These are phyloP conservation scores for Pelodytes ibericus DNA, from an alignment of 2,797 vertebrate genomes.

Conservation along the genomic window DNA sequence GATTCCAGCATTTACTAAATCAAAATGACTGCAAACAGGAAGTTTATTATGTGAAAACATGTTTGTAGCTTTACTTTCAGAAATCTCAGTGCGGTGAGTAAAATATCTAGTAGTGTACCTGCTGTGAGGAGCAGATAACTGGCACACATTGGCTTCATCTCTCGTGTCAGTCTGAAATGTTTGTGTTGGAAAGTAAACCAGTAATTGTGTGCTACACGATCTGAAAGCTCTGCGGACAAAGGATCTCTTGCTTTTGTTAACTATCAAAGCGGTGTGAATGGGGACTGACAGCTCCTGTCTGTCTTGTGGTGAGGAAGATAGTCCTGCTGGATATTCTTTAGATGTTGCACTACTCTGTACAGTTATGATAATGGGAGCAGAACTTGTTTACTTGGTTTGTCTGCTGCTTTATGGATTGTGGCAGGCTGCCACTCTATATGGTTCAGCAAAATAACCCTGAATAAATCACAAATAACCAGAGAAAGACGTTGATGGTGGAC, in stretches of 20 bases:
- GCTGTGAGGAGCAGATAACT: too few species aligned
- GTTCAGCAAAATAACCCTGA: neutral
- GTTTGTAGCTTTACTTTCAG: too few species aligned
- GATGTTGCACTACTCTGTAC: conserved; percentile 8
- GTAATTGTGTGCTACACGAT: too few species aligned
- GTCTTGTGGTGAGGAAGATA: neutral
- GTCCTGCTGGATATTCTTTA: neutral
- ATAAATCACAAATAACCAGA: too few species aligned
- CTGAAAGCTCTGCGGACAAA: neutral
- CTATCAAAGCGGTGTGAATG: neutral
- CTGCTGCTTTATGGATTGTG: conserved; percentile 15
- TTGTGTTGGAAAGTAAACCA: neutral
- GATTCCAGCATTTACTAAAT: too few species aligned
- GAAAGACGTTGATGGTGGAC: too few species aligned
- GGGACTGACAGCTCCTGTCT: neutral
- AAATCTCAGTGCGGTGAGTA: too few species aligned
- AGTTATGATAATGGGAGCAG: conserved; percentile 9
- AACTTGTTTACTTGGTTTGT: neutral
- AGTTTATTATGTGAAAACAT: too few species aligned
- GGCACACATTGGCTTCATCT: too few species aligned
- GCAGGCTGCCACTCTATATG: conserved; percentile 13
- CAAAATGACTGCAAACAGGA: too few species aligned
- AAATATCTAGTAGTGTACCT: too few species aligned
- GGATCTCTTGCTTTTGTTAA: neutral
- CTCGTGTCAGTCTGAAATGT: neutral